phyloP scores from a whole-genome alignment of 64 coral and sea anemone genomes.

The Pocillopora verrucosa region DNA sequence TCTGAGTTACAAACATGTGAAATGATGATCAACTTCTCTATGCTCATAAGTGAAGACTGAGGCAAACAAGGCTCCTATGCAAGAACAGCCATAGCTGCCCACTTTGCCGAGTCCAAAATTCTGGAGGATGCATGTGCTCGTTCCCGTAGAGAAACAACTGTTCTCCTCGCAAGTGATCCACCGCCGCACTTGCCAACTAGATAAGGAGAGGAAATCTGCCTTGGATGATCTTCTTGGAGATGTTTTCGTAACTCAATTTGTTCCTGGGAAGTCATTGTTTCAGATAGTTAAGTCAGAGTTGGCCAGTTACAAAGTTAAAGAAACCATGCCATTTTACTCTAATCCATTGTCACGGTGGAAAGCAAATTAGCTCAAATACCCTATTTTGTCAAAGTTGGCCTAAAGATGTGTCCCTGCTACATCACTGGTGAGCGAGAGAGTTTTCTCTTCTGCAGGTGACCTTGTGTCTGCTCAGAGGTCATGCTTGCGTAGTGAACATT shows the following conservation, averaged over 20 bases:
- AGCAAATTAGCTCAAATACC: constrained; percentile 18
- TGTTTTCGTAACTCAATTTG: neutral
- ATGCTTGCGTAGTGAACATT: neutral
- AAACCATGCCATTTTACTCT: constrained; percentile 21
- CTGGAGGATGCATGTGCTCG: constrained; percentile 10
- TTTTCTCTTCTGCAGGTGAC: constrained; percentile 48
- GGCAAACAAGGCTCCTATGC: neutral
- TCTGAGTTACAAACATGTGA: constrained; percentile 15
- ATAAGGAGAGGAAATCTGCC: constrained; percentile 22
- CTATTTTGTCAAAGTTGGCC: constrained; percentile 28
- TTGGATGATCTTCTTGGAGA: neutral
- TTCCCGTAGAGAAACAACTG: constrained; percentile 30
- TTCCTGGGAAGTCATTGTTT: constrained; percentile 26
- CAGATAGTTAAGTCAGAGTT: constrained; percentile 22
- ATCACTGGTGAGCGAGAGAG: constrained; percentile 49
- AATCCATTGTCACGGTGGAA: constrained; percentile 11
- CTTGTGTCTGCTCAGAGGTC: constrained; percentile 36
- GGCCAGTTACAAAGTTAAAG: constrained; percentile 20
- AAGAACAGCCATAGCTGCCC: constrained; percentile 20
- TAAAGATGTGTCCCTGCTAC: constrained; percentile 13
- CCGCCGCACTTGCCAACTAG: neutral
- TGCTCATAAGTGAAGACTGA: constrained; percentile 33
- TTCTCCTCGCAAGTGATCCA: constrained; percentile 38
- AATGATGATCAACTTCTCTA: constrained; percentile 18
- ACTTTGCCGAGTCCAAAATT: constrained; percentile 26